phyloP scores from a whole-genome alignment of 2,888 invertebrate genomes.

The Lasioglossum villosulum region DNA sequence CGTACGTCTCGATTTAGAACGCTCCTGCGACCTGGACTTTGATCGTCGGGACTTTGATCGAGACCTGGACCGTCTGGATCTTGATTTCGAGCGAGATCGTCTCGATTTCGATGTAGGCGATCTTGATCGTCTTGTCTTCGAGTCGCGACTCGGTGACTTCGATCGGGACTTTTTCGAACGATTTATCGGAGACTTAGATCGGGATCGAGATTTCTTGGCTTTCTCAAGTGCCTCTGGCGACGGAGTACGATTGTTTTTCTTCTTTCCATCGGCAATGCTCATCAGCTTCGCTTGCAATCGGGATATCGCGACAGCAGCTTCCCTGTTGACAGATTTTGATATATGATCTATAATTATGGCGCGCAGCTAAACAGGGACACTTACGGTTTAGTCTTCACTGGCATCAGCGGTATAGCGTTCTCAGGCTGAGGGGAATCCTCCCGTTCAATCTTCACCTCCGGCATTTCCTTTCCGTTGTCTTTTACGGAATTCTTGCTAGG shows the following conservation, averaged over 20 bases:
- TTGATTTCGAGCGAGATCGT: conserved; percentile 74
- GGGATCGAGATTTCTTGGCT: conserved; percentile 73
- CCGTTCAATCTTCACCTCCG: conserved; percentile 78
- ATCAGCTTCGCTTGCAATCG: conserved; percentile 88
- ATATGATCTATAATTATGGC: conserved; percentile 31
- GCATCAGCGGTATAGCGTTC: conserved; percentile 81
- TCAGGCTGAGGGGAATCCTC: conserved; percentile 82
- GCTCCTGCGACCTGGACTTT: conserved; percentile 79
- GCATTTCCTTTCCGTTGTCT: conserved; percentile 79
- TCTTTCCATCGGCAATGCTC: conserved; percentile 87
- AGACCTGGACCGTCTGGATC: conserved; percentile 75
- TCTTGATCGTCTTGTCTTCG: conserved; percentile 75
- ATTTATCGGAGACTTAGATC: conserved; percentile 79
- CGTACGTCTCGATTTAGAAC: conserved; percentile 77
- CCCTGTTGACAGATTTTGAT: conserved; percentile 75
- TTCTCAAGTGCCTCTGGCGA: conserved; percentile 77
- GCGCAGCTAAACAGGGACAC: conserved; percentile 45
- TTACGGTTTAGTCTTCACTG: conserved; percentile 84
- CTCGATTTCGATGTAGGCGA: conserved; percentile 70
- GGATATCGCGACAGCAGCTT: conserved; percentile 86
- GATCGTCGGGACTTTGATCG: conserved; percentile 78
- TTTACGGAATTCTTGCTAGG: conserved; percentile 79
- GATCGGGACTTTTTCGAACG: conserved; percentile 80
- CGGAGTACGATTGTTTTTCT: conserved; percentile 81
- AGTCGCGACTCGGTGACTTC: conserved; percentile 80